Evolutionary conservation across 1,140 invertebrate species (phyloP).

Genomic region (Lepidurus packardi): DNA sequence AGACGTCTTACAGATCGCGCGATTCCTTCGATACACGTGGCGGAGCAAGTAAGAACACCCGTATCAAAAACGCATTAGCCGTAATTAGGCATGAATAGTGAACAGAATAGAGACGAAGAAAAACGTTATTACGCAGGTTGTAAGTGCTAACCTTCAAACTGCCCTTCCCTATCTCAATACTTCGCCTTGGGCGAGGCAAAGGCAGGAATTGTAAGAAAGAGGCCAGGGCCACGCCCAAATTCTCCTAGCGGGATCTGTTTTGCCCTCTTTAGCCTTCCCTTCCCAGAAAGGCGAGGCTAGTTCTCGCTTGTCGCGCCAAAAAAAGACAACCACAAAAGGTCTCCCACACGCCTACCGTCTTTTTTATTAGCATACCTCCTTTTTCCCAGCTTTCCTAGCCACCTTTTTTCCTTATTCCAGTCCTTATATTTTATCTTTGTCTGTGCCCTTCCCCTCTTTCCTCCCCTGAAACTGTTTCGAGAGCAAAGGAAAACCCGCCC

Average conservation of each 20-base stretch:
- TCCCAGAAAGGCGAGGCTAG: slow-evolving; percentile 7
- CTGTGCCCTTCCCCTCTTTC: slow-evolving; percentile 2
- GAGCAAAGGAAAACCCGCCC: not conserved
- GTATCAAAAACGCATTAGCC: not conserved
- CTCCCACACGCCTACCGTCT: slow-evolving; percentile 1
- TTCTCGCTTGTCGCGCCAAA: not conserved
- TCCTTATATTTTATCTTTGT: slow-evolving; percentile 10
- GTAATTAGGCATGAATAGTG: not conserved
- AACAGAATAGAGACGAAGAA: not conserved
- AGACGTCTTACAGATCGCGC: slow-evolving; percentile 7
- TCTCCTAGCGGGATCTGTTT: not conserved
- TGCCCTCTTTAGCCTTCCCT: not conserved
- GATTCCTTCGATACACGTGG: not conserved
- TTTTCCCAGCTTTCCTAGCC: not conserved
- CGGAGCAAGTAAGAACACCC: not conserved
- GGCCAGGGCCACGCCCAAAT: slow-evolving; percentile 20
- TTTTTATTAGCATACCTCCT: not conserved
- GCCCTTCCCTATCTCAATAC: not conserved
- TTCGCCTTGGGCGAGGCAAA: not conserved
- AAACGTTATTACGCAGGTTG: not conserved
- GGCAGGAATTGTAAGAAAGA: not conserved
- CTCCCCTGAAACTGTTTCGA: not conserved
- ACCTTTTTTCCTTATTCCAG: not conserved
- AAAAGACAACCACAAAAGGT: too few species aligned
- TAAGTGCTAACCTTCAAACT: not conserved